Evolutionary conservation across 2,888 invertebrate genomes (phyloP), one percentile per base, ranked within the genome.

Genomic region (Leucozona laternaria): DNA sequence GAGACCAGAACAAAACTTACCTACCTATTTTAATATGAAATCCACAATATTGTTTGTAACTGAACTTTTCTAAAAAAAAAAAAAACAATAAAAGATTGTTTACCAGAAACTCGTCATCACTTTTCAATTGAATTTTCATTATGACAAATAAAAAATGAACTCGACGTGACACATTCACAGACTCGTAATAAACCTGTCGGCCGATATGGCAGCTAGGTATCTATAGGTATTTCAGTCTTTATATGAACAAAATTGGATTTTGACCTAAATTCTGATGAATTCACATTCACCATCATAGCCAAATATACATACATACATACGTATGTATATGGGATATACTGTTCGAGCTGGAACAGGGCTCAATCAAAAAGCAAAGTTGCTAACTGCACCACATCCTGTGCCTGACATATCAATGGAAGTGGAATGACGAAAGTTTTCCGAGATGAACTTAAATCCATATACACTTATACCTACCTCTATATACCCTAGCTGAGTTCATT

Each of bases 401-500:
- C 28, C 57, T 40, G 53, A 25, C 62, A 68, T 45, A 75, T 45
- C 60, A 15, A 76, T 70, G 50, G 17, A 50, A 57, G 11, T 48
- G n/a, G 50, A 55, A 45, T 68, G 43, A 57, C n/a, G 25, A 71
- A 60, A 17, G 43, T 20, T 22, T 60, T 22, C 22, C 40, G 45
- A 68, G 20, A 55, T 58, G 45, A 53, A 71, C 66, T 76, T 64
- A 71, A 76, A 58, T 58, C 75, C 48, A 64, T 75, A 73, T 0
- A 8, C n/a, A 4, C 5, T 31, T 31, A 31, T 31, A 50, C 22
- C 13, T 2, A 22, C 15, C 22, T n/a, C 7, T 31, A 31, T 28
- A 11, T 50, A 50, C 62, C 75, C 58, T 37, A 66, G 79, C 53
- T 75, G 55, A 84, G 80, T 80, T 84, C 80, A 66, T 84, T 84